A percentile compares a stretch with the other conserved stretches of the same genome.
These are phyloP conservation scores for Myrmophylax atrothorax DNA, from an alignment of 2,113 vertebrate species.

Conservation along the genomic window DNA sequence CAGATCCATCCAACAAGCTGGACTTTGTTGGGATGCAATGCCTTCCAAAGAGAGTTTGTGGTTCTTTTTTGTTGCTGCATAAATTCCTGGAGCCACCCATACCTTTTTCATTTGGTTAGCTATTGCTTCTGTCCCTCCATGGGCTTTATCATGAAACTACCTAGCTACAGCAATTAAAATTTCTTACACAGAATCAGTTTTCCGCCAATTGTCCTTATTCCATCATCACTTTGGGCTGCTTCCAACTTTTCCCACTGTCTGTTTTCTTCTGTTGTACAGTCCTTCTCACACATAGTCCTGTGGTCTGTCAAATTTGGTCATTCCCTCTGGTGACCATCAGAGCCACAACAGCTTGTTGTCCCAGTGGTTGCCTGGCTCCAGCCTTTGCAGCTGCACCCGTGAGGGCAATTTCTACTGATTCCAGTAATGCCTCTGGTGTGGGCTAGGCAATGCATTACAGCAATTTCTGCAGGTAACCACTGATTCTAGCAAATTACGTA, in stretches of 20 bases:
- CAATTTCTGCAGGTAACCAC: background rate
- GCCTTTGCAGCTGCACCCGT: background rate
- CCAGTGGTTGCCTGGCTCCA: background rate
- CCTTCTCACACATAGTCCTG: background rate
- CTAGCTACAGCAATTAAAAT: background rate
- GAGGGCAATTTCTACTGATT: background rate
- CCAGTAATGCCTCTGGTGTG: fast-evolving
- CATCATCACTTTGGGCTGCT: background rate
- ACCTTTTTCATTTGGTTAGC: background rate
- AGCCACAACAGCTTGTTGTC: background rate
- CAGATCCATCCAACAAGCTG: background rate
- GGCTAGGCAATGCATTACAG: background rate
- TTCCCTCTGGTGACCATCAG: background rate
- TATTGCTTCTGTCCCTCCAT: background rate
- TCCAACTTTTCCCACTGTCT: background rate
- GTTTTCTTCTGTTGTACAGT: background rate
- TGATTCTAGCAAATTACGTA: background rate
- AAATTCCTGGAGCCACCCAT: background rate
- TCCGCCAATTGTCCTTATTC: background rate
- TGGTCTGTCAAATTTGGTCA: background rate
- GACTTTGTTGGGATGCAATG: background rate
- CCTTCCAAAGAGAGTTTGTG: background rate
- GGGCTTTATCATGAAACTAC: background rate
- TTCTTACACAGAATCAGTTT: background rate
- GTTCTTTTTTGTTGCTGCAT: background rate